Conservation (phyloP, 2,113 vertebrate genomes). For the Canis aureus region DNA sequence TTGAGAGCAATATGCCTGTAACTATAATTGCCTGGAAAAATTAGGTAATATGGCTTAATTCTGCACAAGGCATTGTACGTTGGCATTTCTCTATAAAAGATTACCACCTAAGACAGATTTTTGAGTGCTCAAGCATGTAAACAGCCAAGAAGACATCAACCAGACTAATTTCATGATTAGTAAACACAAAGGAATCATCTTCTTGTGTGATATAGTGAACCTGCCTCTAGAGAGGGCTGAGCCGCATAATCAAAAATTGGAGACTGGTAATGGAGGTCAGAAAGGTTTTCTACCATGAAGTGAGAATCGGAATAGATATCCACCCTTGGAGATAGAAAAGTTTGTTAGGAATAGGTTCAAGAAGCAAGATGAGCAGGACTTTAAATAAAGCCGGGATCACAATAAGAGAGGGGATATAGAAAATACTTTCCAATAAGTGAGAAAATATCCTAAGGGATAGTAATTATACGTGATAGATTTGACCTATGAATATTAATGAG, state of each 20-base stretch:
- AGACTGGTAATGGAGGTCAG: not conserved
- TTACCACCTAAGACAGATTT: not conserved
- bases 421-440: not conserved
- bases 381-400: not conserved
- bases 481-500: conserved; percentile 51
- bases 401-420: not conserved
- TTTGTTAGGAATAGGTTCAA: not conserved
- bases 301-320: not conserved
- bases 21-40: conserved; percentile 30
- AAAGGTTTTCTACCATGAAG: not conserved
- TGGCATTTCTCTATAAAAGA: not conserved
- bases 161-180: not conserved
- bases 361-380: conserved; percentile 4
- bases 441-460: not conserved
- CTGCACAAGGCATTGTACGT: not conserved
- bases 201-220: not conserved
- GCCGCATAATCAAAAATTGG: not conserved
- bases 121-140: not conserved
- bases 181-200: not conserved
- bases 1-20: not conserved
- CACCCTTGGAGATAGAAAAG: not conserved
- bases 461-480: conserved; percentile 31
- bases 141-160: not conserved
- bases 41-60: not conserved
- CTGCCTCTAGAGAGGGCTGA: not conserved